Evolutionary conservation across 1,140 invertebrate species (phyloP), one percentile per base, ranked within the genome.

Genomic region (Monomorium pharaonis): DNA sequence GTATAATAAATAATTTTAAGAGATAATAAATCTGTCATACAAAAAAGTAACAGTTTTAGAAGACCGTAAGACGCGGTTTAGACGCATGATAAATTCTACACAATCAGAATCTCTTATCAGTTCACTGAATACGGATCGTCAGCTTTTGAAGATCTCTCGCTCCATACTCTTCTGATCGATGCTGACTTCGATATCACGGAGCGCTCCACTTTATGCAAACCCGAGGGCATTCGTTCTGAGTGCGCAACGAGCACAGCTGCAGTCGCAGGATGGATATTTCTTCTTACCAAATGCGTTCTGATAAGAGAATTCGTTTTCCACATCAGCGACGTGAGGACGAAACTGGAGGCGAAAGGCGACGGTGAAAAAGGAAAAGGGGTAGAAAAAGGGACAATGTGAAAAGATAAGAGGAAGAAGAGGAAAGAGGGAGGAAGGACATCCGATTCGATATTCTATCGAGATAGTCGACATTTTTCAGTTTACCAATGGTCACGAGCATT

Each of bases 391-490:
- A 69, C 83, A 70, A 85, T 77, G 30, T 51, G 78, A 75, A 30
- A 51, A 54, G 18, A n/a, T 24, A 44, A 30, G 24, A 21, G 54
- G 62, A 3, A 27, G 21, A 1, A 58, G 18, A 30, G 56, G n/a
- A 14, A 4, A 14, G 18, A 1, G 16, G 49, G 18, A 33, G 42
- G 51, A 51, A 24, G 18, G 16, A 47, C 37, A 72, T 62, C 56
- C 81, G 83, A 85, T 87, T 87, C 83, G 72, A 87, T 87, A 87
- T 87, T 87, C 83, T 70, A 85, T 85, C 74, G 83, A 85, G 86
- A 87, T 87, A 72, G 86, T 47, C 74, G 74, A 70, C 72, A 87
- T 87, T 85, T 87, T 85, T 87, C 86, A 87, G 44, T 54, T 27
- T 58, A 51, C 51, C 83, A 47, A 78, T 87, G 74, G 86, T 74